Conservation (phyloP, 2,113 vertebrate genomes). For the Tympanuchus pallidicinctus region DNA sequence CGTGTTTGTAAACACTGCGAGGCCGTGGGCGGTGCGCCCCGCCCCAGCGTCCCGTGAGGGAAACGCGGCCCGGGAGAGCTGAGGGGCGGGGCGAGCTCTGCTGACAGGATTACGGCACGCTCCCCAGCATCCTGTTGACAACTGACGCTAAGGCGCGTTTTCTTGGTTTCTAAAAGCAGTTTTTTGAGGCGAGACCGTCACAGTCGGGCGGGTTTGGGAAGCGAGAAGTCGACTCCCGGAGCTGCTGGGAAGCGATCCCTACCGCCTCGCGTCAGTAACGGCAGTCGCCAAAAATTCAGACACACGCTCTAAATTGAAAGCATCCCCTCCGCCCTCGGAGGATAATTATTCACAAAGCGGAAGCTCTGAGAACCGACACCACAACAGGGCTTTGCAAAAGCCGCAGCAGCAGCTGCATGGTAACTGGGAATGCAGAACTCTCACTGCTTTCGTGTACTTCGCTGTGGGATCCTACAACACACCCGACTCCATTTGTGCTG, state of each 20-base stretch:
- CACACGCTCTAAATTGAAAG: not conserved
- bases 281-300: not conserved
- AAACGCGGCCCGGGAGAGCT: not conserved
- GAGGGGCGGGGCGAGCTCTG: too few species aligned
- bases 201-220: accelerated
- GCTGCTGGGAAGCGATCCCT: accelerated
- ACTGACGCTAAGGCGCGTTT: too few species aligned
- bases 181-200: not conserved
- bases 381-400: not conserved
- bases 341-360: not conserved
- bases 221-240: accelerated
- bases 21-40: conserved; percentile 20
- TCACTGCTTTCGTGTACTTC: not conserved
- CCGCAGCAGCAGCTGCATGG: not conserved
- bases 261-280: not conserved
- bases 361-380: not conserved
- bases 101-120: too few species aligned
- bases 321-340: not conserved
- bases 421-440: not conserved
- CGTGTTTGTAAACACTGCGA: conserved; percentile 81
- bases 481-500: not conserved
- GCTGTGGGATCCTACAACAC: not conserved
- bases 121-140: not conserved
- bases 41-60: not conserved
- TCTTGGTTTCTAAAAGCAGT: not conserved